phyloP scores from a whole-genome alignment of 1,140 invertebrate genomes.

The Halictus rubicundus region DNA sequence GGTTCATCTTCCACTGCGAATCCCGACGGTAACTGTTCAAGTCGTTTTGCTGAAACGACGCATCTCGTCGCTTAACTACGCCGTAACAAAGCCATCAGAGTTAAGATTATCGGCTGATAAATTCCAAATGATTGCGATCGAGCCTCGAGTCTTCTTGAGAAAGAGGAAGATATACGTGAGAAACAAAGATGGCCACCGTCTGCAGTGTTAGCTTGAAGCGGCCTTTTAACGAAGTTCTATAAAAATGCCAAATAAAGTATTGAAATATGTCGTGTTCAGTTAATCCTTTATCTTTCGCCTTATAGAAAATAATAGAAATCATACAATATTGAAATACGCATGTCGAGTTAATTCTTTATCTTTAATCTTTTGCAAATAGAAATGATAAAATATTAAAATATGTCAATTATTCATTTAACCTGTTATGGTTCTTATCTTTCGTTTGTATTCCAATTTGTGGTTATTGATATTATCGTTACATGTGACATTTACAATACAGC shows the following conservation, averaged over 20 bases:
- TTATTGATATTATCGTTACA: not conserved
- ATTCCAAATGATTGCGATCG: not conserved
- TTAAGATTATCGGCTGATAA: not conserved
- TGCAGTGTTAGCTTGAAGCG: not conserved
- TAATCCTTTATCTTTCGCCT: too few species aligned
- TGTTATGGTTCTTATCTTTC: not conserved
- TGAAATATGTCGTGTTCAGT: too few species aligned
- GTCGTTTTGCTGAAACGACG: not conserved
- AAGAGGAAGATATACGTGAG: not conserved
- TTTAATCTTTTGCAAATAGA: not conserved
- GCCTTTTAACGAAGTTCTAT: not conserved
- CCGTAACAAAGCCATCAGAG: not conserved
- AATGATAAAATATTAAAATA: too few species aligned
- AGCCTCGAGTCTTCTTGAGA: not conserved
- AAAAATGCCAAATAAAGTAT: too few species aligned
- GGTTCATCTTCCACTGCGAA: constrained; percentile 88
- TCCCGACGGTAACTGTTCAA: constrained; percentile 88
- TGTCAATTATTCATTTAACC: not conserved
- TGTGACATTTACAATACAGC: not conserved
- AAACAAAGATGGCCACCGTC: not conserved
- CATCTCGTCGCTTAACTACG: too few species aligned
- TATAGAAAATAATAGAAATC: too few species aligned
- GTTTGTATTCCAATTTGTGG: too few species aligned
- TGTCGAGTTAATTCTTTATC: too few species aligned
- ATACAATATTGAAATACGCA: too few species aligned